Base-by-base conservation (phyloP, 2,113 vertebrate genomes). In the Ceuthmochares aereus region DNA sequence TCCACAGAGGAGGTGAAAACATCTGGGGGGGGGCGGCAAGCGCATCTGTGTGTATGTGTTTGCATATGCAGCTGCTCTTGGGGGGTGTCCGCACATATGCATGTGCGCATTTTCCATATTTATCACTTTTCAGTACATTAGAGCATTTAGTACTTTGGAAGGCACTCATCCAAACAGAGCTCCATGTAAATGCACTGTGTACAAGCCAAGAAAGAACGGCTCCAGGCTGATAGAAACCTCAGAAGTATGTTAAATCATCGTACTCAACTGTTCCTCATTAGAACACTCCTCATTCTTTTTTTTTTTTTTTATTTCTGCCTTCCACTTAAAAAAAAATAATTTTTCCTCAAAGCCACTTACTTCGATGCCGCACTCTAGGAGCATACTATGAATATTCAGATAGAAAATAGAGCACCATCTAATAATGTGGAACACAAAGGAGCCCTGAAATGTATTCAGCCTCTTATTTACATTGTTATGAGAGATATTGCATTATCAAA, bases 101-200 rank as follows among this genome's bases (percentile, higher is more conserved):
- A 27, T 85, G 76, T 90, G 54, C 89, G 88, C 32, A 36, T 95
- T 80, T 96, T 97, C 96, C 96, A 92, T 97, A 97, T 97, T 97
- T 98, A 97, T 98, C 90, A 79, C 94, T 97, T 97, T 97, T 97
- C 97, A 92, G 96, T 96, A 97, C 97, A 97, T 97, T 95, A 95
- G 95, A 96, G 96, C 93, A 96, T 97, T 97, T 92, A 97, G 96
- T 96, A 91, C 97, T 97, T 97, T 78, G 96, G 93, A 95, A 97
- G 96, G 96, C 95, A 96, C 93, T 96, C 96, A 84, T 95, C 95
- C 94, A 97, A 97, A 96, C 88, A 84, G 79, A 74, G 97, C 90
- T 94, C 88, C 42, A 91, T 93, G 93, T 97, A 96, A 97, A 97
- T 62, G 91, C 90, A 94, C 93, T 62, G 52, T 66, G 76, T 86